phyloP scores from a whole-genome alignment of 2,113 vertebrate genomes.

The Limanda limanda region DNA sequence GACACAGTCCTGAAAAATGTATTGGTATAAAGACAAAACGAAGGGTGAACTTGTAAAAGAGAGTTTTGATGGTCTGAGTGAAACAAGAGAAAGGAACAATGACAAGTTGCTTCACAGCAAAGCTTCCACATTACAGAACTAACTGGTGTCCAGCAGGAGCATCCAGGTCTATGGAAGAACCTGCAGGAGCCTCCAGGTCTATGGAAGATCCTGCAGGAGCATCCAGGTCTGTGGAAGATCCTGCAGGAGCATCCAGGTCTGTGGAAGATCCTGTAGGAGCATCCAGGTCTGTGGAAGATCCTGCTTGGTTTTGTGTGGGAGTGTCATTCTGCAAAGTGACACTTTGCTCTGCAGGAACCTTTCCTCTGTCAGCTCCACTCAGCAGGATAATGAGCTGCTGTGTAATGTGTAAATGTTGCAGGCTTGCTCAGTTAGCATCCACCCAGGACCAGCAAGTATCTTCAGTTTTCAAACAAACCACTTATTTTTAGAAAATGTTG shows the following conservation, averaged over 20 bases:
- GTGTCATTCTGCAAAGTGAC: not conserved
- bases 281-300: not conserved
- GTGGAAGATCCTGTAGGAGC: too few species aligned
- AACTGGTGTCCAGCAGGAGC: too few species aligned
- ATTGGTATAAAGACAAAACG: conserved; percentile 12
- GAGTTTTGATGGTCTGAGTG: conserved; percentile 10
- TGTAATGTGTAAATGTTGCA: not conserved
- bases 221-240: not conserved
- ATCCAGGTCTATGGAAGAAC: not conserved
- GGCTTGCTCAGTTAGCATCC: not conserved
- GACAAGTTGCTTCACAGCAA: not conserved
- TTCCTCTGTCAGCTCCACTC: conserved; percentile 3
- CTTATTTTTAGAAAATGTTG: too few species aligned
- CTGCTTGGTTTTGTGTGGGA: not conserved
- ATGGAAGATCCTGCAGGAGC: not conserved
- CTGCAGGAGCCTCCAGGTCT: not conserved
- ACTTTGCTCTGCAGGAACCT: not conserved
- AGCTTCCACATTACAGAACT: not conserved
- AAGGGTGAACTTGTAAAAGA: not conserved
- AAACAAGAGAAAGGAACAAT: not conserved
- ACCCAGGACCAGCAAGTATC: not conserved
- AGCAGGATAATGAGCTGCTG: not conserved
- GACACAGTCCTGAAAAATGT: conserved; percentile 55
- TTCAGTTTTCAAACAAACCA: too few species aligned
- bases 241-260: too few species aligned